These are phyloP conservation scores for Nephrotoma guestfalica DNA, from an alignment of 2,888 invertebrate species.

Conservation along the genomic window DNA sequence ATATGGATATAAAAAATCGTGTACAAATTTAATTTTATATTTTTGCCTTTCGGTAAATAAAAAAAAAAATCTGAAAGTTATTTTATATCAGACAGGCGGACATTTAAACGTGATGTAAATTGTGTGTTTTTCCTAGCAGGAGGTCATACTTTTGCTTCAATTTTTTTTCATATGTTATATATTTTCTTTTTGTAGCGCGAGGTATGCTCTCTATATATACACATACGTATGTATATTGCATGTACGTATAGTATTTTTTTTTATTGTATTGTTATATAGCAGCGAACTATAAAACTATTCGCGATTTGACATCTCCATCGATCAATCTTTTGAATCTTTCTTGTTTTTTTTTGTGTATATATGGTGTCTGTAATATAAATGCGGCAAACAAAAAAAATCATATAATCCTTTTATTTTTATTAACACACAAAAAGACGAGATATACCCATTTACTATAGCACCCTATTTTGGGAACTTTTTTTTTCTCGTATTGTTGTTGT, in stretches of 20 bases:
- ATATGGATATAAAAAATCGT: neutral
- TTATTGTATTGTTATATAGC: neutral
- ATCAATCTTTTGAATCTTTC: neutral
- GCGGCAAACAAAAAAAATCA: neutral
- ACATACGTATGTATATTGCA: neutral
- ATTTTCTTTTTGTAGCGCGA: neutral
- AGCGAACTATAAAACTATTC: neutral
- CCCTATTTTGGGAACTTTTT: neutral
- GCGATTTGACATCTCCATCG: constrained; percentile 3
- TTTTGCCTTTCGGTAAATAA: neutral
- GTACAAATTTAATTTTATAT: neutral
- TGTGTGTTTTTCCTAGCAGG: constrained; percentile 5
- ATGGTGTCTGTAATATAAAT: neutral
- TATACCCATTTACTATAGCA: neutral
- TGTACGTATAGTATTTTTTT: neutral
- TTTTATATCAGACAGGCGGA: neutral
- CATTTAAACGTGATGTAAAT: constrained; percentile 5
- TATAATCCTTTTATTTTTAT: neutral
- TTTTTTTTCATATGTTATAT: neutral
- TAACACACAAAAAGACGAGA: neutral
- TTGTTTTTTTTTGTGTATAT: neutral
- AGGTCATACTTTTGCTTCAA: constrained; percentile 1
- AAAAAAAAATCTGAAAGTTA: neutral
- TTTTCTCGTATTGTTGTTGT: neutral
- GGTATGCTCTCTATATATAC: neutral